Percentiles rank a stretch among this genome's conserved stretches.
These are phyloP conservation scores for Centroberyx gerrardi DNA, from an alignment of 2,797 vertebrate species.

Conservation along the genomic window DNA sequence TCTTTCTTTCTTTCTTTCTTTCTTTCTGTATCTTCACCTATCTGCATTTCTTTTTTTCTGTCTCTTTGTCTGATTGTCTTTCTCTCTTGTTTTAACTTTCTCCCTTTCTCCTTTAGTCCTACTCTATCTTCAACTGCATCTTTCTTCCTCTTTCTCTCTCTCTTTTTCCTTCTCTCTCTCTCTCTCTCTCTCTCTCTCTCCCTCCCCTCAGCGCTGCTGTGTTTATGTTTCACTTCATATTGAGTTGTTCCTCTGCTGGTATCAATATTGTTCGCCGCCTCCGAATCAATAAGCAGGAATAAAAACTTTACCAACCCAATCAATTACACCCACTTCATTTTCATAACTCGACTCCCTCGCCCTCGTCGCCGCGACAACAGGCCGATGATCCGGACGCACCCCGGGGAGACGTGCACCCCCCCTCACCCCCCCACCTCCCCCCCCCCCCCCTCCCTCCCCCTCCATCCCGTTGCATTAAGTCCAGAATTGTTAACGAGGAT, in stretches of 20 bases:
- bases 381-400: slow-evolving; percentile 32
- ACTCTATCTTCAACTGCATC: background rate
- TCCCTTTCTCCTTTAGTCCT: background rate
- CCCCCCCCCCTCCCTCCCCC: background rate
- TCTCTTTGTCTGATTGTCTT: background rate
- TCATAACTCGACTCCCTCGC: slow-evolving; percentile 84
- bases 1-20: background rate
- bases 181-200: background rate
- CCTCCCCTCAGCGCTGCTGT: slow-evolving; percentile 12
- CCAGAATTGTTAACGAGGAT: slow-evolving; percentile 64
- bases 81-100: background rate
- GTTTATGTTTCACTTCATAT: slow-evolving; percentile 70
- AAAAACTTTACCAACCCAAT: slow-evolving; percentile 81
- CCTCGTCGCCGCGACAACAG: slow-evolving; percentile 63
- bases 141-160: background rate
- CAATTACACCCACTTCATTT: slow-evolving; percentile 92
- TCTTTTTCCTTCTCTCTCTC: background rate
- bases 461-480: slow-evolving; percentile 58
- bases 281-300: slow-evolving; percentile 77
- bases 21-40: background rate
- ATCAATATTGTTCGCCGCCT: slow-evolving; percentile 75
- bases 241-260: slow-evolving; percentile 69
- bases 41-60: background rate
- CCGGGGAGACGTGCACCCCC: slow-evolving; percentile 37
- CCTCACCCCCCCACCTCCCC: too few species aligned